Conservation (phyloP, 2,888 invertebrate species). For the Nasonovia ribisnigri region DNA sequence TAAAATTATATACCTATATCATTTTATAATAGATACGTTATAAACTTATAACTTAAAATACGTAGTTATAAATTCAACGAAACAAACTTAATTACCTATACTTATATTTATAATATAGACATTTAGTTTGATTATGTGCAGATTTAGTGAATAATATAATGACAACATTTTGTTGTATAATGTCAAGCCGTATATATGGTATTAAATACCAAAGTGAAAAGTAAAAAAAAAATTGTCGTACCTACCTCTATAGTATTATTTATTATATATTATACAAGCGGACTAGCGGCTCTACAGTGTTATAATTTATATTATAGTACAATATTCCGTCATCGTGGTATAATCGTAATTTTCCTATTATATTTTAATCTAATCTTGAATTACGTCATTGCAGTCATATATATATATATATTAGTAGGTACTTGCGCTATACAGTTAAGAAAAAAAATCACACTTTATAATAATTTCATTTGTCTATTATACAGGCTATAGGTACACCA, state of each 20-base stretch:
- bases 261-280: neutral
- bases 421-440: neutral
- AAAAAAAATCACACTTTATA: neutral
- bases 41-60: neutral
- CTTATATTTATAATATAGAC: neutral
- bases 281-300: neutral
- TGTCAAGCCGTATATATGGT: neutral
- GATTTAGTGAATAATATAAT: neutral
- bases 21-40: neutral
- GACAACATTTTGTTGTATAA: neutral
- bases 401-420: neutral
- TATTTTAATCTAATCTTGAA: conserved; percentile 52
- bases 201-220: neutral
- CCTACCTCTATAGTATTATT: neutral
- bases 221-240: neutral
- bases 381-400: conserved; percentile 8
- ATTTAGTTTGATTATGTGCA: neutral
- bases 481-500: too few relatives aligned
- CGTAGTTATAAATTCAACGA: neutral
- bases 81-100: neutral
- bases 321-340: neutral
- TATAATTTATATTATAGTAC: neutral
- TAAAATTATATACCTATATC: neutral
- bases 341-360: neutral
- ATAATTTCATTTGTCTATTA: neutral